Percentiles rank a stretch among this genome's conserved stretches.
phyloP scores from a whole-genome alignment of 2,888 invertebrate species.

The Eremobia ochroleuca region DNA sequence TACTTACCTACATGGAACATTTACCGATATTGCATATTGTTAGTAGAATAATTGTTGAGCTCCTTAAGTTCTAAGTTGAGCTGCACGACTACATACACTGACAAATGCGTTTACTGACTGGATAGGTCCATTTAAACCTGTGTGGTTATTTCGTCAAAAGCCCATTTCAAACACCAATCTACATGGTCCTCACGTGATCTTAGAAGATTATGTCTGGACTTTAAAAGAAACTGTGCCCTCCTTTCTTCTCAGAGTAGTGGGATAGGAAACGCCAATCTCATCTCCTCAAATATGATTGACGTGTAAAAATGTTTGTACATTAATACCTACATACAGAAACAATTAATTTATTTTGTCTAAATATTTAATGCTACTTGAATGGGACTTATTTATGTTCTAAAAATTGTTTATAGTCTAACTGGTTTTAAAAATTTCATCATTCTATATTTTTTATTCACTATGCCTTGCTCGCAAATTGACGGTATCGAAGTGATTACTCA shows the following conservation, averaged over 20 bases:
- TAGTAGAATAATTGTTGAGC: not conserved
- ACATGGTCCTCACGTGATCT: not conserved
- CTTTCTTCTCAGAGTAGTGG: not conserved
- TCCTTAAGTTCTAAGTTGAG: not conserved
- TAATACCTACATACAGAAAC: too few species aligned
- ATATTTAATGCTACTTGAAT: not conserved
- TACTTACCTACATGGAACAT: not conserved
- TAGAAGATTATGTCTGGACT: not conserved
- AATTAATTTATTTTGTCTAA: not conserved
- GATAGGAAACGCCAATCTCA: not conserved
- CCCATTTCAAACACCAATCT: not conserved
- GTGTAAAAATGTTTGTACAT: not conserved
- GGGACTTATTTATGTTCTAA: not conserved
- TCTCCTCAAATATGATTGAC: not conserved
- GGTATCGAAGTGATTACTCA: slow-evolving; percentile 12
- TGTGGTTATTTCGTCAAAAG: not conserved
- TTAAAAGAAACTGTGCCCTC: not conserved
- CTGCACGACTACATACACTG: not conserved
- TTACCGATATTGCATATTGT: not conserved
- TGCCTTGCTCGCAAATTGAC: slow-evolving; percentile 16
- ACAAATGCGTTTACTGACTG: too few species aligned
- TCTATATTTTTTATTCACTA: not conserved
- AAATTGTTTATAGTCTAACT: not conserved
- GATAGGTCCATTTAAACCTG: not conserved
- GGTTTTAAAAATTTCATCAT: not conserved